These are phyloP conservation scores for Patagioenas fasciata DNA, from an alignment of 2,113 vertebrate species.

Conservation along the genomic window DNA sequence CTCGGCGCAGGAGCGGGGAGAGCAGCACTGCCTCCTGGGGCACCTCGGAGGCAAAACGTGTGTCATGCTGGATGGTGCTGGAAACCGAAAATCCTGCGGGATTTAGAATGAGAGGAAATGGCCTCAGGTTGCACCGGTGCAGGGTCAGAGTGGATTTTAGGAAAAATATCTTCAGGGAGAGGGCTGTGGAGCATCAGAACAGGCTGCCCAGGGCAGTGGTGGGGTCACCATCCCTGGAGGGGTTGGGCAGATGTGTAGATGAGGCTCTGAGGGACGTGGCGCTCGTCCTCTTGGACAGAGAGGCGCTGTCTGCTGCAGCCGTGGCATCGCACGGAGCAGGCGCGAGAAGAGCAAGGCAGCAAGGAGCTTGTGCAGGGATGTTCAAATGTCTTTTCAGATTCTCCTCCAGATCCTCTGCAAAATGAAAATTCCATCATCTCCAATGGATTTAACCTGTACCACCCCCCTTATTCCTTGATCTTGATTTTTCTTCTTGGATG, in stretches of 20 bases:
- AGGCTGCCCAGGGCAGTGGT: no score
- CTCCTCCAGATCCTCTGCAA: background rate
- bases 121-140: no score
- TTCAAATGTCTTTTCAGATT: background rate
- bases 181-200: no score
- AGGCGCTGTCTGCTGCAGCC: fast-evolving
- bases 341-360: background rate
- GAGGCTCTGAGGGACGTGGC: no score
- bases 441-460: background rate
- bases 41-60: background rate
- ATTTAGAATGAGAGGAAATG: no score
- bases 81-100: background rate
- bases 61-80: fast-evolving
- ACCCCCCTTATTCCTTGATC: background rate
- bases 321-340: background rate
- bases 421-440: background rate
- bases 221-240: no score
- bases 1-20: no score
- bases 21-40: no score
- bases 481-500: background rate
- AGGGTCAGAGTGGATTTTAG: no score
- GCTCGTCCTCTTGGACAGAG: background rate
- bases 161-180: no score
- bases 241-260: no score
- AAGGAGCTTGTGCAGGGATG: background rate